phyloP scores from a whole-genome alignment of 2,113 vertebrate genomes.

The Strix uralensis region DNA sequence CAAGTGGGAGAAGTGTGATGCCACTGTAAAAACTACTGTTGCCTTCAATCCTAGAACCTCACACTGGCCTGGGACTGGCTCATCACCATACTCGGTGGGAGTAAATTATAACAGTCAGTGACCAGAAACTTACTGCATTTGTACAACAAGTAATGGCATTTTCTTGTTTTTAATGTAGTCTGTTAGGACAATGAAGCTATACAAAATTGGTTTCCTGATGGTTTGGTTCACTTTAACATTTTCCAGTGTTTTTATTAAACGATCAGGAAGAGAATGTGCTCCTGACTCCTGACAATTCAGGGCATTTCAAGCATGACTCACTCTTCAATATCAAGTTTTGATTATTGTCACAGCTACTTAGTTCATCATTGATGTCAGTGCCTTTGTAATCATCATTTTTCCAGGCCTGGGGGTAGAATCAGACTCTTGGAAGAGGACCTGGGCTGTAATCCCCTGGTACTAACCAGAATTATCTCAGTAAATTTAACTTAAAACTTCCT shows the following conservation, averaged over 20 bases:
- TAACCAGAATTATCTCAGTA: slow-evolving; percentile 39
- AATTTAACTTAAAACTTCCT: slow-evolving; percentile 32
- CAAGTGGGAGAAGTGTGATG: not conserved
- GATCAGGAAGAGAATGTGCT: not conserved
- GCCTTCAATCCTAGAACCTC: not conserved
- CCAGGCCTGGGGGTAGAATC: not conserved
- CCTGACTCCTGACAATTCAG: not conserved
- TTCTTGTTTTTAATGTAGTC: not conserved
- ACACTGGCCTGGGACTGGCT: not conserved
- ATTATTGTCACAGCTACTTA: not conserved
- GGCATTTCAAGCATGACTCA: not conserved
- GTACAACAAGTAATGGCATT: not conserved
- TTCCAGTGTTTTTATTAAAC: not conserved
- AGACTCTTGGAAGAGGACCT: not conserved
- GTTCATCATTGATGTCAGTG: not conserved
- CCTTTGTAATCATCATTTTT: not conserved
- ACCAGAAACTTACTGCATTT: not conserved
- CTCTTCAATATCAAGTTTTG: not conserved
- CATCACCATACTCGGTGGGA: not conserved
- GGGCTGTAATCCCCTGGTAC: not conserved
- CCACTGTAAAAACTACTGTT: not conserved
- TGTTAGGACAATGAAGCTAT: not conserved
- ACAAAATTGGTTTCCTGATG: not conserved
- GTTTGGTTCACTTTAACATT: not conserved
- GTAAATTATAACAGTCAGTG: not conserved